Base-by-base conservation (phyloP, 2,797 vertebrate genomes). In the Gymnoscopelus braueri region DNA sequence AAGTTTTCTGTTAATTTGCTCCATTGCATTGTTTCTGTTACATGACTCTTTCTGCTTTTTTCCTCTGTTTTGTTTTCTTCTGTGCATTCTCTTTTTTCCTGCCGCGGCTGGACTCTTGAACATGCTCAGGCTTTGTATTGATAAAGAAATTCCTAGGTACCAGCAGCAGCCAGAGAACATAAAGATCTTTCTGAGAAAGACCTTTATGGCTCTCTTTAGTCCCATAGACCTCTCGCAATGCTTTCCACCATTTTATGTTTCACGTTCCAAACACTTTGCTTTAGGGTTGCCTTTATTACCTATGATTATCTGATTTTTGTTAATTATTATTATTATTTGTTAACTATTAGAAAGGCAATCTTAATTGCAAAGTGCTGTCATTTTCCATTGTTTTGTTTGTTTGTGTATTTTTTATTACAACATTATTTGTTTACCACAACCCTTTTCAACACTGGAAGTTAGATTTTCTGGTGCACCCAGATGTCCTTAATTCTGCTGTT, bases 91-190 rank as follows among this genome's bases (percentile, higher is more conserved):
- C 63, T 84, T 77, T 90, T 75, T 82, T 92, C 88, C 89, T 92
- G 88, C 93, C 89, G 94, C 94, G 90, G 93, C 95, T 84, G 84
- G 91, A 93, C 92, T 93, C 91, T 92, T 95, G 32, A 94, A 91
- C 97, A 94, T 92, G 61, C 83, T 88, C 96, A 99, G 97, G 92
- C 95, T 98, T 93, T 98, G 95, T 96, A 95, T 99, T 97, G 98
- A 98, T 98, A 96, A 96, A 92, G 97, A 99, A 94, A 96, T 97
- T 92, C 93, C 97, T 99, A 99, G 97, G 98, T 99, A 99, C 94
- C 39, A 39, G 39, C 93, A 91, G 82, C 65, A 87, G 84, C 63
- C 90, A 84, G 80, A 89, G 86, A 83, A 67, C 94, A 94, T 96
- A 94, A 93, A 93, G 90, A 67, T 76, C 83, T 82, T 93, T 93